A percentile compares a stretch with the other conserved stretches of the same genome.
These are phyloP conservation scores for Pterobdella sp. DNA, from an alignment of 2,888 invertebrate species.

Conservation along the genomic window DNA sequence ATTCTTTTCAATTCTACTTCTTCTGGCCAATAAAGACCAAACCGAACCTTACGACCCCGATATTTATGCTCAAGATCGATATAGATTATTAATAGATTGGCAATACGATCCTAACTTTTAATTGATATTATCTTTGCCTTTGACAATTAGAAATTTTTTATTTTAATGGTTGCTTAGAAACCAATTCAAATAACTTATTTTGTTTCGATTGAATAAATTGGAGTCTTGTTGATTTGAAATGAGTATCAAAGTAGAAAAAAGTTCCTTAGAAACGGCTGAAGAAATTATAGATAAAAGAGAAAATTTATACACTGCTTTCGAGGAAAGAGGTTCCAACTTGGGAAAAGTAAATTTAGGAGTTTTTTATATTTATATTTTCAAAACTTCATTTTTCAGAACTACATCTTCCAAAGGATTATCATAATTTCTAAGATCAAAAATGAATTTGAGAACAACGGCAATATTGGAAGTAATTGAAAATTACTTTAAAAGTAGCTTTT, in stretches of 20 bases:
- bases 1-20: not conserved
- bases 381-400: slow-evolving; percentile 19
- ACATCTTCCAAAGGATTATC: slow-evolving; percentile 24
- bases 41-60: not conserved
- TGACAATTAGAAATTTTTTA: not conserved
- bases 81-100: not conserved
- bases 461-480: slow-evolving; percentile 21
- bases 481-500: not conserved
- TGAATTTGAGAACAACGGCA: not conserved
- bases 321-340: slow-evolving; percentile 15
- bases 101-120: not conserved
- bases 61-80: not conserved
- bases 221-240: not conserved
- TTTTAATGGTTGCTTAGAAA: not conserved
- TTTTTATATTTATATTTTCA: not conserved
- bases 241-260: not conserved
- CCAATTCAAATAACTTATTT: not conserved
- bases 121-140: not conserved
- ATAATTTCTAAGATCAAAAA: slow-evolving; percentile 19
- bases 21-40: not conserved
- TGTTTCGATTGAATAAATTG: not conserved
- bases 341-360: slow-evolving; percentile 5
- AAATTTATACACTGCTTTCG: slow-evolving; percentile 21
- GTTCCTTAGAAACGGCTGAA: slow-evolving; percentile 3
- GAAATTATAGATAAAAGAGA: slow-evolving; percentile 22